These are phyloP conservation scores for Xanthia togata DNA, from an alignment of 2,888 invertebrate species.

Conservation along the genomic window DNA sequence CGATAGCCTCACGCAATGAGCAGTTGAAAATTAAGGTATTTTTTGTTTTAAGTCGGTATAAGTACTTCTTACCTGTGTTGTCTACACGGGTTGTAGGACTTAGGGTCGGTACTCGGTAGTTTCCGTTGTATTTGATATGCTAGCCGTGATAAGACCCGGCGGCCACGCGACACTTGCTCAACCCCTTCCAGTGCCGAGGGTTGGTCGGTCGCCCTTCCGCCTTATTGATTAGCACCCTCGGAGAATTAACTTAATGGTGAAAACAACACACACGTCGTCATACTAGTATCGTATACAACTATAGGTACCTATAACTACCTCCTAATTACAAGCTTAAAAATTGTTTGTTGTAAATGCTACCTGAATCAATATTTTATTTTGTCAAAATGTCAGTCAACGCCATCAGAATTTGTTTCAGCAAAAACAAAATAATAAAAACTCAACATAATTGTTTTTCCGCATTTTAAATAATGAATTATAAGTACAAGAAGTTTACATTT, in stretches of 20 bases:
- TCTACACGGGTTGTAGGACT: slow-evolving; percentile 70
- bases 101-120: slow-evolving; percentile 79
- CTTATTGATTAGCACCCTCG: slow-evolving; percentile 88
- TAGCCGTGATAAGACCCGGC: slow-evolving; percentile 83
- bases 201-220: slow-evolving; percentile 87
- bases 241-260: slow-evolving; percentile 80
- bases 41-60: slow-evolving; percentile 35
- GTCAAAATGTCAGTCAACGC: neutral
- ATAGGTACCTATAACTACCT: neutral
- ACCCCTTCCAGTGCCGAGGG: slow-evolving; percentile 86
- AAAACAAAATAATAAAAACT: neutral
- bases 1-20: slow-evolving; percentile 29
- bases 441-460: neutral
- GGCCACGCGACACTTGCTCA: slow-evolving; percentile 88
- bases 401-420: neutral
- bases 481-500: slow-evolving; percentile 16
- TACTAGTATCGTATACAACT: slow-evolving; percentile 7
- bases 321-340: slow-evolving; percentile 2
- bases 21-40: slow-evolving; percentile 38
- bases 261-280: slow-evolving; percentile 75
- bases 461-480: neutral
- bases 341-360: neutral
- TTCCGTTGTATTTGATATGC: slow-evolving; percentile 88
- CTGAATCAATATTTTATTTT: neutral
- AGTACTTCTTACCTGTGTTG: slow-evolving; percentile 55